phyloP scores from a whole-genome alignment of 2,113 vertebrate species.

The Tretioscincus oriximinensis region DNA sequence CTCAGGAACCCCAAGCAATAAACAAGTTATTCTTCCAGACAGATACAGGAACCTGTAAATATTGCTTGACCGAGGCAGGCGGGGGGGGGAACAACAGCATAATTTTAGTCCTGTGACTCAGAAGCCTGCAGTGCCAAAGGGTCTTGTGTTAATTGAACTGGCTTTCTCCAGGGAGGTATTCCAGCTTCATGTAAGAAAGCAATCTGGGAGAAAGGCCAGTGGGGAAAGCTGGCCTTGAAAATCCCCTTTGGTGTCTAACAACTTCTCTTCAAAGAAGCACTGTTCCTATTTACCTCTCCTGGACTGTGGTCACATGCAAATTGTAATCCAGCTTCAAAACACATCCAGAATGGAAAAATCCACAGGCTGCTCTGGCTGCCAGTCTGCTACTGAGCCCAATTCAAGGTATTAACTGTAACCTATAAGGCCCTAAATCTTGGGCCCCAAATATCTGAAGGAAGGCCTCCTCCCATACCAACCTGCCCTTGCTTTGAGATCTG shows the following conservation, averaged over 20 bases:
- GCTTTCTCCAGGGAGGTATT: conserved; percentile 1
- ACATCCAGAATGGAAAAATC: background rate
- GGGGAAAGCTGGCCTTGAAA: background rate
- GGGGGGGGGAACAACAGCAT: conserved; percentile 10
- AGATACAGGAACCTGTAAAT: conserved; percentile 51
- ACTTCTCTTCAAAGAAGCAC: background rate
- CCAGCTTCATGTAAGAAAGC: conserved; percentile 18
- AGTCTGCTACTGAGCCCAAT: no score
- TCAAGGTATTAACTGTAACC: no score
- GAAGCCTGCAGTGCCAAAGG: conserved; percentile 10
- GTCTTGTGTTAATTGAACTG: conserved; percentile 37
- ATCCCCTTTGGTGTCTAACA: background rate
- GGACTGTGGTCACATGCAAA: background rate
- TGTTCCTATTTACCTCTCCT: no score
- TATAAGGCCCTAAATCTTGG: no score
- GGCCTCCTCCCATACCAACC: no score
- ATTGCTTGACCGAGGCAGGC: conserved; percentile 30
- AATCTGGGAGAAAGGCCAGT: background rate
- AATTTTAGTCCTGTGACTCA: conserved; percentile 61
- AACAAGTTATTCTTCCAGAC: conserved; percentile 59
- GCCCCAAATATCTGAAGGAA: no score
- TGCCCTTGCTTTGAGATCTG: no score
- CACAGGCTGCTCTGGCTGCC: no score
- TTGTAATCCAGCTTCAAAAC: background rate
- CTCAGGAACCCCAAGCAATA: conserved; percentile 44